These are phyloP conservation scores for Poliocrania exsul DNA, from an alignment of 2,797 vertebrate genomes.

Conservation along the genomic window DNA sequence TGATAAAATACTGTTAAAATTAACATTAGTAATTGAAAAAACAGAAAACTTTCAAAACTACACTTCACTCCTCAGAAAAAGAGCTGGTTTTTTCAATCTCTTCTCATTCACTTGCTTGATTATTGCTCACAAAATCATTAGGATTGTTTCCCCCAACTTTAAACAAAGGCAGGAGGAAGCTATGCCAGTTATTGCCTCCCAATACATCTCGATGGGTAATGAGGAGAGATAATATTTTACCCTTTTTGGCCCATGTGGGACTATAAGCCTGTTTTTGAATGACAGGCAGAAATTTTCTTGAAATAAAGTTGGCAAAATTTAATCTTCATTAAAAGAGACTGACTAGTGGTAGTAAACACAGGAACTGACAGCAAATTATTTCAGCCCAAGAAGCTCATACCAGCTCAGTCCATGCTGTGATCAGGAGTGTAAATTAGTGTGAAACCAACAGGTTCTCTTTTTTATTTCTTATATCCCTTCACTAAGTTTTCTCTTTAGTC, in stretches of 20 bases:
- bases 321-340: neutral
- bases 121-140: neutral
- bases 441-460: neutral
- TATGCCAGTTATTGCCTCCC: neutral
- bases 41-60: neutral
- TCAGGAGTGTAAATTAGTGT: neutral
- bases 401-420: neutral
- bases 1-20: neutral
- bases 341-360: neutral
- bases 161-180: neutral
- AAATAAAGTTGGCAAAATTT: neutral
- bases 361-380: neutral
- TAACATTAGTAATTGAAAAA: neutral
- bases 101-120: neutral
- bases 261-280: neutral
- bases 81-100: accelerated
- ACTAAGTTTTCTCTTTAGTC: neutral
- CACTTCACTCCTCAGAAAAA: neutral
- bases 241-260: neutral
- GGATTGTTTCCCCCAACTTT: accelerated
- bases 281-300: neutral
- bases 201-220: neutral
- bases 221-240: neutral
- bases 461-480: neutral
- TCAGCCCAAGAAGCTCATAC: neutral